Evolutionary conservation across 2,888 invertebrate species (phyloP).

Genomic region (Phoenoteleia sp.): DNA sequence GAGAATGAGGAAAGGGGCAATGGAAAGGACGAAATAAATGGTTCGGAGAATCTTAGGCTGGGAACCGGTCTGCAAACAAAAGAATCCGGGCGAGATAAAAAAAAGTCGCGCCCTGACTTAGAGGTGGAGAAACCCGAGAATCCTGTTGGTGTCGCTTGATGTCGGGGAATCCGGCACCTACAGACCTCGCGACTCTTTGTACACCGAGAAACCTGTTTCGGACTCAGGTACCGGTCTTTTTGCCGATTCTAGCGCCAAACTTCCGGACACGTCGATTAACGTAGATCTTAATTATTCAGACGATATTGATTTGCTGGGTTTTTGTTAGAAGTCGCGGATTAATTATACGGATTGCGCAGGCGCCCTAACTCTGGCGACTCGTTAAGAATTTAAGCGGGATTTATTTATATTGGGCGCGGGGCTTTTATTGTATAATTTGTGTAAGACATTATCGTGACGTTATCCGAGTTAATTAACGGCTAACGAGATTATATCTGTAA

Average conservation of each 20-base stretch:
- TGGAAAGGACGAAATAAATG: constrained; percentile 79
- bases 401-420: constrained; percentile 24
- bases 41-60: constrained; percentile 81
- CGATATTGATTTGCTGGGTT: neutral
- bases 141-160: constrained; percentile 71
- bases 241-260: too few relatives aligned
- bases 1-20: neutral
- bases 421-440: constrained; percentile 31
- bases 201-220: constrained; percentile 75
- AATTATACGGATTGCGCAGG: neutral
- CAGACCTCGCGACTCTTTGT: constrained; percentile 72
- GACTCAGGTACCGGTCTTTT: neutral
- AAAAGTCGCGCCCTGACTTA: constrained; percentile 65
- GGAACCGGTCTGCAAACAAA: constrained; percentile 84
- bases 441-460: constrained; percentile 41
- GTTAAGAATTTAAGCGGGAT: constrained; percentile 22
- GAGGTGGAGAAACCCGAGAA: constrained; percentile 37
- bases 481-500: constrained; percentile 29
- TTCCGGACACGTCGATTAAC: constrained; percentile 43
- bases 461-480: constrained; percentile 44
- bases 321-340: constrained; percentile 17
- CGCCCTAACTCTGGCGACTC: constrained; percentile 1
- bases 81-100: constrained; percentile 68
- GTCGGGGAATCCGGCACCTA: constrained; percentile 40
- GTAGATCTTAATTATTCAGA: constrained; percentile 12